Percentiles rank a stretch among this genome's conserved stretches.
Conservation (phyloP, 2,797 vertebrate genomes). For the Eleutherodactylus coqui region DNA sequence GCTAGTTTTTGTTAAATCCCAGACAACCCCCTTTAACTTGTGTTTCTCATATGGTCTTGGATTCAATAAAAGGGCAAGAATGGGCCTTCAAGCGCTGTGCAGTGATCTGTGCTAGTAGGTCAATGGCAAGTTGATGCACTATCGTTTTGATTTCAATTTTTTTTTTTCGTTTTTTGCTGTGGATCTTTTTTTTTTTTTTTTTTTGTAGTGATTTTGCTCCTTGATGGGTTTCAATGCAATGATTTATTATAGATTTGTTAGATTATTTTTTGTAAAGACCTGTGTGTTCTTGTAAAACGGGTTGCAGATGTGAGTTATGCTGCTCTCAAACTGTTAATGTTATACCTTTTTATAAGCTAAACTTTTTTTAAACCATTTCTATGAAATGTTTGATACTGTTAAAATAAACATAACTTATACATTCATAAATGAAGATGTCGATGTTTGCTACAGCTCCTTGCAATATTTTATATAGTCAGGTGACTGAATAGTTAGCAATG, state of each 20-base stretch:
- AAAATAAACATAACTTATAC: constrained; percentile 64
- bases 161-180: no score
- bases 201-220: not conserved
- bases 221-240: not conserved
- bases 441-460: not conserved
- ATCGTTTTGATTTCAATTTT: not conserved
- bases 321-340: constrained; percentile 58
- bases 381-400: constrained; percentile 79
- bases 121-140: not conserved
- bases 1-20: no score
- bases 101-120: not conserved
- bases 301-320: not conserved
- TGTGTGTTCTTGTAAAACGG: not conserved
- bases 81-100: not conserved
- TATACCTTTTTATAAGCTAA: constrained; percentile 64
- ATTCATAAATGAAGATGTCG: not conserved
- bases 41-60: constrained; percentile 1
- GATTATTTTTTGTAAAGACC: not conserved
- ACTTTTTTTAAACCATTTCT: constrained; percentile 82
- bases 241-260: not conserved
- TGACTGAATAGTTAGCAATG: not conserved
- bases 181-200: not conserved
- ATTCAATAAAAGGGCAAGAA: not conserved
- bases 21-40: no score
- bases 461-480: not conserved